Base-by-base conservation (phyloP, 2,888 invertebrate genomes). In the Mythimna loreyi region DNA sequence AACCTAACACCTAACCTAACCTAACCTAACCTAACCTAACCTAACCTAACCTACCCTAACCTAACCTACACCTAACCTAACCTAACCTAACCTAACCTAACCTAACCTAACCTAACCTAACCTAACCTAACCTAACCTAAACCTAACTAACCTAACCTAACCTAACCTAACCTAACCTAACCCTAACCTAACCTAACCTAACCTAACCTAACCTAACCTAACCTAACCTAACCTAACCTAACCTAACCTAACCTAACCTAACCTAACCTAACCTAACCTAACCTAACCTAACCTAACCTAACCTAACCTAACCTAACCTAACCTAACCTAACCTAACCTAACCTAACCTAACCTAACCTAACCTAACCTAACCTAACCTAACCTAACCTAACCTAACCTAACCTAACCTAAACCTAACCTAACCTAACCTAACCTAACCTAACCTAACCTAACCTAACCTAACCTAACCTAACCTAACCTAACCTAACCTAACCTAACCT, bases 1-100 rank as follows among this genome's bases (percentile, higher is more conserved):
- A 50, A 50, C 50, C 33, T 43, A 43, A 43, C n/a, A 72, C 50
- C 72, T 69, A 73, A 79, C 73, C 73, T 73, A 72, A 73, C 73
- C 75, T 59, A 71, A 71, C 71, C 71, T 67, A 67, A 64, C 49
- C 49, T 40, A 50, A 61, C 60, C 60, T 61, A 61, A 61, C 50
- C 36, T 50, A 61, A 61, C 36, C 60, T 28, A 28, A 28, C 28
- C 28, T 28, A 28, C 50, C 50, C 23, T 23, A 50, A 23, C 50
- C 23, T 23, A 50, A 50, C 50, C 50, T 50, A 43, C 25, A 23
- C 50, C 23, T 23, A 50, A 50, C 50, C 50, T 50, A 43, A 43
- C 43, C 43, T 43, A 43, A 43, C 43, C 43, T 43, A 43, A 43
- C 43, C 43, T 43, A 43, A 43, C 43, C 19, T 19, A 43, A 16